Percentiles rank a stretch among this genome's conserved stretches.
These are phyloP conservation scores for Molossus alvarezi DNA, from an alignment of 2,797 vertebrate species.

Conservation along the genomic window DNA sequence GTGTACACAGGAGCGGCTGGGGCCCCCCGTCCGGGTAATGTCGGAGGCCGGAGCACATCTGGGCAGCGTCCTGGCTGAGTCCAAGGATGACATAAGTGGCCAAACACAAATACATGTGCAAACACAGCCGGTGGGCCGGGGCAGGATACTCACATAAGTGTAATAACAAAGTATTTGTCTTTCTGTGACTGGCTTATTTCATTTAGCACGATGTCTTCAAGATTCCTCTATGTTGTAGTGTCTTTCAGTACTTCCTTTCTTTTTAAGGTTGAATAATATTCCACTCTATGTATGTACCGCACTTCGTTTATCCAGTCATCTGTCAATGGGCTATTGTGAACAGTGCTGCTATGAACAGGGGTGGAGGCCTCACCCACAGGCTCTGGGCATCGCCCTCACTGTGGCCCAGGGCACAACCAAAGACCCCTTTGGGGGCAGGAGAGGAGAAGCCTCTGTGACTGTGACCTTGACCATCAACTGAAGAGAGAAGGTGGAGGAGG, in stretches of 20 bases:
- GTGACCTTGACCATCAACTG: not conserved
- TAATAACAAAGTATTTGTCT: not conserved
- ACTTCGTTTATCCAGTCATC: not conserved
- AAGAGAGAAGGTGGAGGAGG: not conserved
- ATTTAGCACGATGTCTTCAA: not conserved
- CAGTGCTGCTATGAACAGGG: not conserved
- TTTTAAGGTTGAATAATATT: not conserved
- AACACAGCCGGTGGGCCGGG: fast-evolving
- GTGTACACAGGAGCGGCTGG: fast-evolving
- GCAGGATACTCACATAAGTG: not conserved
- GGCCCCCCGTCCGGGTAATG: not conserved
- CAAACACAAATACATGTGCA: not conserved
- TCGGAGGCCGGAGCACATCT: not conserved
- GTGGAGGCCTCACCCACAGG: not conserved
- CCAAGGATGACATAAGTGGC: not conserved
- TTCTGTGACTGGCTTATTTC: not conserved
- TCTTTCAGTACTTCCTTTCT: not conserved
- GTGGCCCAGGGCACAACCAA: not conserved
- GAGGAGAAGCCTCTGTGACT: not conserved
- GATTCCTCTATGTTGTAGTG: not conserved
- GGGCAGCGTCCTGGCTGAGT: not conserved
- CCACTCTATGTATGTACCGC: too few relatives aligned
- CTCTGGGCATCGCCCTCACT: not conserved
- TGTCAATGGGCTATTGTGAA: not conserved
- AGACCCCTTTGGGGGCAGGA: not conserved